Evolutionary conservation across 2,888 invertebrate species (phyloP), one percentile per base, ranked within the genome.

Genomic region (Oxyteleia sp.): DNA sequence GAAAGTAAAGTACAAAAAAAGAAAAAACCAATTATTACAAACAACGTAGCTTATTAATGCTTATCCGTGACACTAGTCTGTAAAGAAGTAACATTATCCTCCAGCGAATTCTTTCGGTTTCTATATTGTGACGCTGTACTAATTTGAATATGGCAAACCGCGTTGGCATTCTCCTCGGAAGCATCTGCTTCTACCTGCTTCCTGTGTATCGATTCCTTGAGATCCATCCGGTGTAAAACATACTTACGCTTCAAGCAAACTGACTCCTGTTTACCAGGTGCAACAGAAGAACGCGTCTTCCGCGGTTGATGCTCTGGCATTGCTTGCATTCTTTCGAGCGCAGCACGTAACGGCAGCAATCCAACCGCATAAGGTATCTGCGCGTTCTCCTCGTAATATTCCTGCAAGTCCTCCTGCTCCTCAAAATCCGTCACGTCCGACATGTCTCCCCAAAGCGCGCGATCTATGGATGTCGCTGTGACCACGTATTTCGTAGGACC

Each of bases 301-400:
- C 94, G 87, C 1, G 94, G 93, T 23, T 93, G 93, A 86, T 94
- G 92, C 86, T 94, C 94, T 0, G 93, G 90, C 43, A 91, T 93
- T 0, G 93, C 92, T 80, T 94, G 93, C 91, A 93, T 93, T 57
- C 92, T 92, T 64, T 93, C 93, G 1, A 94, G 75, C 4, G 93
- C 93, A 2, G 93, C 93, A 53, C 93, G 90, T 10, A 94, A 82
- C 1, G 94, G 93, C 47, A 94, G 82, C 20, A 94, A 86, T 3
- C 94, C 94, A 7, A 94, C 93, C 2, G 94, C 93, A 57, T 93
- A 93, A 4, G 94, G 94, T 59, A 94, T 93, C 86, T 93, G 92
- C 10, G 92, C 92, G 47, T 92, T 91, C n/a, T 92, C 87, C 1
- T 92, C 91, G 29, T 76, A 87, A 57, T 87, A 87, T 18, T 90